phyloP scores from a whole-genome alignment of 2,113 vertebrate species.

The Mugil cephalus region DNA sequence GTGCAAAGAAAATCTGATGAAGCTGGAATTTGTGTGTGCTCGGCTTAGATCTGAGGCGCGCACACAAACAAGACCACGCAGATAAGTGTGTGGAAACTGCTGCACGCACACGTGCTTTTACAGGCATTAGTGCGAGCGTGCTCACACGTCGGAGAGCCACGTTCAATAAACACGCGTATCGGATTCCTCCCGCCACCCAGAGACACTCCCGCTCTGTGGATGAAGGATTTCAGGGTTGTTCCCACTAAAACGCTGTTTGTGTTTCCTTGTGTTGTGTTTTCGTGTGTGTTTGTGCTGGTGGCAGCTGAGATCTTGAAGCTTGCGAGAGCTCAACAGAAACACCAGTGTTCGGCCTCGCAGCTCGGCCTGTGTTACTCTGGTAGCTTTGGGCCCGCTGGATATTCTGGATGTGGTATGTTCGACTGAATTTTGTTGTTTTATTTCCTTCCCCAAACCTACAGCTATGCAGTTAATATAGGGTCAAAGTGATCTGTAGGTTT shows the following conservation, averaged over 20 bases:
- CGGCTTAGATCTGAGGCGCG: not conserved
- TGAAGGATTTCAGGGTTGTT: slow-evolving; percentile 68
- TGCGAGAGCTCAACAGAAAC: slow-evolving; percentile 58
- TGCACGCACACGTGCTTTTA: slow-evolving; percentile 15
- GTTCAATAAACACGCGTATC: slow-evolving; percentile 47
- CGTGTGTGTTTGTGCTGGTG: slow-evolving; percentile 44
- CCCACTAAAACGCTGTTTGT: slow-evolving; percentile 71
- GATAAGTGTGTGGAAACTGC: slow-evolving; percentile 6
- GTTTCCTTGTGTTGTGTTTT: no score
- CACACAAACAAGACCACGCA: not conserved
- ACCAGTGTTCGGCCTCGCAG: slow-evolving; percentile 57
- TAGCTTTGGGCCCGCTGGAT: no score
- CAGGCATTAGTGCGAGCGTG: slow-evolving; percentile 3
- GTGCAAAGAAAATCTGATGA: no score
- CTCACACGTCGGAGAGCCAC: slow-evolving; percentile 22
- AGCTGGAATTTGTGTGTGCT: no score
- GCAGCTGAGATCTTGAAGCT: slow-evolving; percentile 75
- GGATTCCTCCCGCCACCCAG: slow-evolving; percentile 44
- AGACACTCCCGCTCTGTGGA: slow-evolving; percentile 57
- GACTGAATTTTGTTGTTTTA: no score
- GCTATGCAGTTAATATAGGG: no score
- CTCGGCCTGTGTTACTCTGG: no score
- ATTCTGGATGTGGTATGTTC: no score
- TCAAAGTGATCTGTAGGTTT: no score
- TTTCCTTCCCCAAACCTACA: no score